These are phyloP conservation scores for Morelia viridis DNA, from an alignment of 2,797 vertebrate species.

Conservation along the genomic window DNA sequence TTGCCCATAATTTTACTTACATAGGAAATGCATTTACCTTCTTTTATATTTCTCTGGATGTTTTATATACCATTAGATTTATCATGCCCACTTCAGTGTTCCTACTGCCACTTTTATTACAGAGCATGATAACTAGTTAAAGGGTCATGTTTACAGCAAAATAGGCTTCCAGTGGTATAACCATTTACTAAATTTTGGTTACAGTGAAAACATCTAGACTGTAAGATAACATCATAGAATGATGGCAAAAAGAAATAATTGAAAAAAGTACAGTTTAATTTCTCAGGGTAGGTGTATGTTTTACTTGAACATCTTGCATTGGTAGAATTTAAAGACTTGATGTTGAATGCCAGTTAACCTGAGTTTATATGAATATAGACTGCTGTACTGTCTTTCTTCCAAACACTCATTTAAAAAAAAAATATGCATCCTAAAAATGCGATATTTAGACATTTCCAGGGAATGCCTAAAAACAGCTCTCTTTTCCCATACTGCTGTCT, in stretches of 20 bases:
- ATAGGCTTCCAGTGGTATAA: background rate
- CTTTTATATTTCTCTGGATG: background rate
- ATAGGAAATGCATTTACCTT: background rate
- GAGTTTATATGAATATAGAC: background rate
- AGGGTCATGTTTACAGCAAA: background rate
- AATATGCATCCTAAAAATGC: conserved; percentile 1
- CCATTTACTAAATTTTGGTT: background rate
- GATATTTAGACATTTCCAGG: background rate
- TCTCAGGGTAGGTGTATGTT: background rate
- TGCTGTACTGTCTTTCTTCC: background rate
- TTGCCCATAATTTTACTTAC: background rate
- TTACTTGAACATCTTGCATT: background rate
- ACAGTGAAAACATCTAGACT: background rate
- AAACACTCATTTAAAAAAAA: background rate
- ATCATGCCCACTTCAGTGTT: background rate
- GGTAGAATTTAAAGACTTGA: background rate
- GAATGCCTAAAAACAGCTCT: background rate
- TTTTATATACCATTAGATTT: background rate
- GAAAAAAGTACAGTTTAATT: background rate
- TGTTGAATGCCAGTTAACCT: background rate
- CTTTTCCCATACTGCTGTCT: background rate
- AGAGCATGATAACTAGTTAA: background rate
- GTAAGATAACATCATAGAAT: background rate
- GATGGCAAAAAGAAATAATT: background rate
- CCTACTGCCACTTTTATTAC: background rate